A percentile compares a stretch with the other conserved stretches of the same genome.
These are phyloP conservation scores for Diaperis boleti DNA, from an alignment of 2,888 invertebrate species.

Conservation along the genomic window DNA sequence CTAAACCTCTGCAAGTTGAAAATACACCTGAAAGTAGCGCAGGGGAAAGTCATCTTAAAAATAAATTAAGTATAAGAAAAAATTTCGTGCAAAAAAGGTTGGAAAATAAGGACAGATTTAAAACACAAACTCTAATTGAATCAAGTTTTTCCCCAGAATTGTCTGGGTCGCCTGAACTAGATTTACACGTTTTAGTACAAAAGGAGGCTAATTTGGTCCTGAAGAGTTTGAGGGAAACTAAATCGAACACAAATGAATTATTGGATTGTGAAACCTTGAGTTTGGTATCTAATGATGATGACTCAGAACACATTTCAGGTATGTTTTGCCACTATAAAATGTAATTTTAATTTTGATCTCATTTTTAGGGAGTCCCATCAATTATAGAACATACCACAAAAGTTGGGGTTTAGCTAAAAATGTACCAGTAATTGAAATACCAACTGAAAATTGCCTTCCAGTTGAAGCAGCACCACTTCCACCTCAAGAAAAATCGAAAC, in stretches of 20 bases:
- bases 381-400: constrained; percentile 73
- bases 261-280: constrained; percentile 76
- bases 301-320: constrained; percentile 74
- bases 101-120: constrained; percentile 80
- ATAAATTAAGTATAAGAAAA: constrained; percentile 58
- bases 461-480: too few relatives aligned
- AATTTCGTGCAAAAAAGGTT: constrained; percentile 70
- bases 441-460: background rate
- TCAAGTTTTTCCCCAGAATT: constrained; percentile 68
- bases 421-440: constrained; percentile 62
- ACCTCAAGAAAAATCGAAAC: constrained; percentile 66
- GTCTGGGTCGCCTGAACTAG: constrained; percentile 62
- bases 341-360: too few relatives aligned
- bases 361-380: constrained; percentile 64
- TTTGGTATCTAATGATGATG: constrained; percentile 79
- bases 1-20: background rate
- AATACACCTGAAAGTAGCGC: constrained; percentile 32
- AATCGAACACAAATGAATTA: constrained; percentile 65
- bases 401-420: constrained; percentile 68
- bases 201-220: constrained; percentile 72
- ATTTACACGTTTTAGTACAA: constrained; percentile 67
- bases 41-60: constrained; percentile 51
- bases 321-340: too few relatives aligned
- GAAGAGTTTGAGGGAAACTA: constrained; percentile 68
- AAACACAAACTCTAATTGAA: constrained; percentile 77